A percentile compares a stretch with the other conserved stretches of the same genome.
Conservation (phyloP, 2,888 invertebrate species). For the Odontocerum albicorne region DNA sequence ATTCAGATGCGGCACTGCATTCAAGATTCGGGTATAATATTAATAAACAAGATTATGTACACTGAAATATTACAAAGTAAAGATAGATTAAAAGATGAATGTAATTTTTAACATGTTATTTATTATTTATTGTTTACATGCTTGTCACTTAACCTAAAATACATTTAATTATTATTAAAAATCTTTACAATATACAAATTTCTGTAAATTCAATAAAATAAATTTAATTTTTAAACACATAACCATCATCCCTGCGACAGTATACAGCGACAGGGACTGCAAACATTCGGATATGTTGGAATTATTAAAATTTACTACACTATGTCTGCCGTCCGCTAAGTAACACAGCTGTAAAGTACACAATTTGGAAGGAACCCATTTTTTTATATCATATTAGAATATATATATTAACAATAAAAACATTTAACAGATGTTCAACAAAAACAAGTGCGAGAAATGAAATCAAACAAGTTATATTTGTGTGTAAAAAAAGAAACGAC, state of each 20-base stretch:
- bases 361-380: slow-evolving; percentile 23
- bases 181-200: slow-evolving; percentile 62
- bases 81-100: slow-evolving; percentile 13
- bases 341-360: slow-evolving; percentile 32
- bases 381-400: no score
- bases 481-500: no score
- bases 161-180: slow-evolving; percentile 55
- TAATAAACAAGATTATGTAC: no score
- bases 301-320: slow-evolving; percentile 3
- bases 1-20: no score
- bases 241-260: slow-evolving; percentile 34
- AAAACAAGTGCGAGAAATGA: no score
- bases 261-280: not conserved
- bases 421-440: no score
- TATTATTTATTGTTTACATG: slow-evolving; percentile 36
- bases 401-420: no score
- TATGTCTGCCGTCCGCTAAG: slow-evolving; percentile 17
- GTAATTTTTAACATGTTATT: slow-evolving; percentile 33
- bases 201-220: slow-evolving; percentile 59
- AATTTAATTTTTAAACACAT: slow-evolving; percentile 57
- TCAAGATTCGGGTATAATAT: no score
- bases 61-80: no score
- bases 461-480: no score
- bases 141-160: slow-evolving; percentile 33
- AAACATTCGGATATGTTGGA: slow-evolving; percentile 17